These are phyloP conservation scores for Notoglanidium macrostoma DNA, from an alignment of 2,797 vertebrate genomes.

Conservation along the genomic window DNA sequence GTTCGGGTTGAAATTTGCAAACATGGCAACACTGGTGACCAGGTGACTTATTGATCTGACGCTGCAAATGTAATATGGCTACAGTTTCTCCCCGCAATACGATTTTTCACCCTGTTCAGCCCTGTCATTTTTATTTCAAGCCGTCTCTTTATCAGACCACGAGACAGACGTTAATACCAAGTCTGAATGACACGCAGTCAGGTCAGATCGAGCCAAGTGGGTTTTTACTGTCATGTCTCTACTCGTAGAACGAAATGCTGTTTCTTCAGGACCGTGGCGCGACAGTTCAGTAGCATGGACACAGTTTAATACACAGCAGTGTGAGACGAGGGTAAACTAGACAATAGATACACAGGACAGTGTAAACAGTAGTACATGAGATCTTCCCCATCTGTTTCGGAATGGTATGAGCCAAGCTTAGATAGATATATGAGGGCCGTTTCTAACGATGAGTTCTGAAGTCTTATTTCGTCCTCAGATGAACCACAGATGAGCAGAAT, in stretches of 20 bases:
- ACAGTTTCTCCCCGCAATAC: too few species aligned
- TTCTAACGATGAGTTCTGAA: background rate
- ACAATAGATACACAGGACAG: background rate
- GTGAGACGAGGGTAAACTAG: background rate
- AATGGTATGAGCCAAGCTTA: background rate
- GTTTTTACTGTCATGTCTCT: background rate
- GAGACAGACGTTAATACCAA: background rate
- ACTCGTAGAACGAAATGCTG: background rate
- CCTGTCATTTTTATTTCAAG: too few species aligned
- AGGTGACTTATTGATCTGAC: background rate
- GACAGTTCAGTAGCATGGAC: background rate
- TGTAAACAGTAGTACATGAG: background rate
- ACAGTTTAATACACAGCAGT: background rate
- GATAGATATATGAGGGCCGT: background rate
- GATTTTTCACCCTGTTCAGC: too few species aligned
- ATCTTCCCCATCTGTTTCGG: background rate
- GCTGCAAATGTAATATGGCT: background rate
- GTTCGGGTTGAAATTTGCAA: background rate
- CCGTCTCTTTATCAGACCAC: background rate
- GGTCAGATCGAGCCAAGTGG: background rate
- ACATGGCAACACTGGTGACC: too few species aligned
- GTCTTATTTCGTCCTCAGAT: background rate
- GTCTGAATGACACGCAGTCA: background rate
- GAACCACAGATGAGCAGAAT: constrained; percentile 2
- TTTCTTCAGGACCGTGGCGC: too few species aligned